Percentiles rank a stretch among this genome's conserved stretches.
Conservation (phyloP, 2,888 invertebrate species). For the Prenolepis imparis region DNA sequence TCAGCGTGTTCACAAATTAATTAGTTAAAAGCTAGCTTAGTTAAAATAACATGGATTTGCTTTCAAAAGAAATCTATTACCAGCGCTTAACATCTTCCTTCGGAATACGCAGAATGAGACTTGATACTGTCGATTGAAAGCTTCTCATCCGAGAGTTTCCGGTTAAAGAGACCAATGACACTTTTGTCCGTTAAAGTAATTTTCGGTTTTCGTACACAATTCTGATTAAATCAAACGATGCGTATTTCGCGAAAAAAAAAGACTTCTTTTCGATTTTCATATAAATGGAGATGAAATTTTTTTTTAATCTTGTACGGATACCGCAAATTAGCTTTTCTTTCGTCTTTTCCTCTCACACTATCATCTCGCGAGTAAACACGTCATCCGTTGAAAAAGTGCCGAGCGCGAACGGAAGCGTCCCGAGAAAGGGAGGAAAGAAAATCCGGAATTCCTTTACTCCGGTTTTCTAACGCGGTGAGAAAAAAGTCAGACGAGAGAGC, state of each 20-base stretch:
- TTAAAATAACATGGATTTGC: not conserved
- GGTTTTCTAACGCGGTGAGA: constrained; percentile 10
- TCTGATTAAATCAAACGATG: not conserved
- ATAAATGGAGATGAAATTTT: constrained; percentile 32
- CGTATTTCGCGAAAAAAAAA: constrained; percentile 3
- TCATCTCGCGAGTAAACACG: constrained; percentile 11
- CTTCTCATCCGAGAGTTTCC: constrained; percentile 4
- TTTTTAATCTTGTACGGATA: constrained; percentile 37
- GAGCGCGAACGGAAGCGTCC: not conserved
- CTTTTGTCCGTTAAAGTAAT: constrained; percentile 17
- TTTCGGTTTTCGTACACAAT: not conserved
- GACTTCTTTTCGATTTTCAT: constrained; percentile 7
- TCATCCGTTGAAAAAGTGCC: constrained; percentile 2
- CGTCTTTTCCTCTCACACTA: not conserved
- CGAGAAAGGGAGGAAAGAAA: constrained; percentile 52
- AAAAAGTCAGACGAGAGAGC: constrained; percentile 41
- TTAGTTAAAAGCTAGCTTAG: not conserved
- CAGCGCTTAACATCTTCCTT: not conserved
- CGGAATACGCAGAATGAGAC: not conserved
- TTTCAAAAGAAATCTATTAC: constrained; percentile 32
- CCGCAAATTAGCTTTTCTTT: constrained; percentile 29
- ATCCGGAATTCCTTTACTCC: constrained; percentile 37
- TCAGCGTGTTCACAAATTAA: not conserved
- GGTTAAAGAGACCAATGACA: constrained; percentile 17
- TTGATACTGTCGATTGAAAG: constrained; percentile 2